phyloP scores from a whole-genome alignment of 2,797 vertebrate species.

The Pipistrellus nathusii region DNA sequence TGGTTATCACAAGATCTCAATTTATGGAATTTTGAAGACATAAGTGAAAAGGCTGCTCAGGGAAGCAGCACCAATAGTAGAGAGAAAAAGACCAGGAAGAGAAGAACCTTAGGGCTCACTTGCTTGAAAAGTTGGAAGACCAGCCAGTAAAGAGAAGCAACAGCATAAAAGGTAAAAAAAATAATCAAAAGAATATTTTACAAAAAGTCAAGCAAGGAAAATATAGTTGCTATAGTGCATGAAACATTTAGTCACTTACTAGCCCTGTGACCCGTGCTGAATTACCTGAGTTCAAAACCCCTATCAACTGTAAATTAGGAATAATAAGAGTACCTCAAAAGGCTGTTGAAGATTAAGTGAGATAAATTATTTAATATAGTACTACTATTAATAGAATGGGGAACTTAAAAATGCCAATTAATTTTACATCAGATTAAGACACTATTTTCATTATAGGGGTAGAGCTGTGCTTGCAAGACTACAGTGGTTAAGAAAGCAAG shows the following conservation, averaged over 20 bases:
- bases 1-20: background rate
- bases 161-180: background rate
- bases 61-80: background rate
- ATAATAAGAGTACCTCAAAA: conserved; percentile 1
- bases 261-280: background rate
- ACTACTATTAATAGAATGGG: background rate
- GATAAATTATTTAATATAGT: conserved; percentile 38
- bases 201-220: conserved; percentile 1
- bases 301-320: conserved; percentile 27
- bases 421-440: conserved; percentile 46
- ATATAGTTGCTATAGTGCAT: background rate
- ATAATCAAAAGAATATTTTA: background rate
- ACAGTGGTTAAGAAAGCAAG: background rate
- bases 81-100: background rate
- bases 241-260: background rate
- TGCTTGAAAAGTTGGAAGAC: background rate
- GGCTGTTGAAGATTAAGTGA: conserved; percentile 43
- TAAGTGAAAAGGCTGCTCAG: background rate
- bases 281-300: conserved; percentile 41
- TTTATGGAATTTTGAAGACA: background rate
- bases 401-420: conserved; percentile 52
- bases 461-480: conserved; percentile 31
- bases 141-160: background rate
- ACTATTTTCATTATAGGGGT: background rate
- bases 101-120: background rate